Conservation (phyloP, 2,888 invertebrate genomes). For the Sericinus montela region DNA sequence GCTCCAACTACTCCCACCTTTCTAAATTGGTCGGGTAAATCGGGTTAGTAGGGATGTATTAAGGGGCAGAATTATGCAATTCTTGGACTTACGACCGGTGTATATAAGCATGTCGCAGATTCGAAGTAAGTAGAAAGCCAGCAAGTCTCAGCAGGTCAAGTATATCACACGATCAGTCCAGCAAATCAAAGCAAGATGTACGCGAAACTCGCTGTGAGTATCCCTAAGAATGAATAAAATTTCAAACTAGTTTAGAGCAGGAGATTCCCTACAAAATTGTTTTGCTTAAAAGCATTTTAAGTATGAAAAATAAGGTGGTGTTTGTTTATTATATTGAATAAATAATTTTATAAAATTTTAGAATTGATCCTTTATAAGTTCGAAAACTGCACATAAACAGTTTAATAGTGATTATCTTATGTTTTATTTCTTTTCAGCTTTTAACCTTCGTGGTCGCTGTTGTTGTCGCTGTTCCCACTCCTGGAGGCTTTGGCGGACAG, state of each 20-base stretch:
- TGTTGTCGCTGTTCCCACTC: constrained; percentile 55
- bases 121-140: constrained; percentile 59
- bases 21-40: constrained; percentile 50
- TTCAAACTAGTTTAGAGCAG: too few relatives aligned
- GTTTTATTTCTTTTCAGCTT: constrained; percentile 44
- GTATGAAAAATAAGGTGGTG: too few relatives aligned
- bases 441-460: constrained; percentile 54
- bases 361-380: too few relatives aligned
- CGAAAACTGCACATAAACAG: too few relatives aligned
- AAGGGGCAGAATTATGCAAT: constrained; percentile 69
- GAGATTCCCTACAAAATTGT: too few relatives aligned
- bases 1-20: constrained; percentile 35
- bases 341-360: too few relatives aligned
- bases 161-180: constrained; percentile 66
- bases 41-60: constrained; percentile 67
- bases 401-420: not conserved
- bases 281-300: too few relatives aligned
- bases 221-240: not conserved
- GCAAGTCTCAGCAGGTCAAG: constrained; percentile 52
- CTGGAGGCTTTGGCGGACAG: constrained; percentile 62
- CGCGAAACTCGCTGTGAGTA: constrained; percentile 74
- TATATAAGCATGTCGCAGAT: constrained; percentile 63
- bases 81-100: constrained; percentile 45
- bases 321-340: too few relatives aligned
- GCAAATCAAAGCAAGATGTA: constrained; percentile 67